These are phyloP conservation scores for Ascidia mentula DNA, from an alignment of 23 tunicate genomes.

Conservation along the genomic window DNA sequence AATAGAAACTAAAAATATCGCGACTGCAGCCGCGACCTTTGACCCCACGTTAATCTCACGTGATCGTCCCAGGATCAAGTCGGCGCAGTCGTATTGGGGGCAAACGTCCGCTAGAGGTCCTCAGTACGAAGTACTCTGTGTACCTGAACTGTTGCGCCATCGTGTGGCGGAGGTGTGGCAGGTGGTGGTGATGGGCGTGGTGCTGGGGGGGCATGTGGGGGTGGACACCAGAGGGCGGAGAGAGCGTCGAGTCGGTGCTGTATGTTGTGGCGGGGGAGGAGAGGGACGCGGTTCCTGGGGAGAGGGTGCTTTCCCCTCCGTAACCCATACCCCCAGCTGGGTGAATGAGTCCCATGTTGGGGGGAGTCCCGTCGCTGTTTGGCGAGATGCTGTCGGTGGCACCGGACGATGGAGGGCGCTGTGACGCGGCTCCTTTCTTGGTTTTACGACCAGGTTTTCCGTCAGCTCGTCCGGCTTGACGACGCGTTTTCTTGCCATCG, in stretches of 20 bases:
- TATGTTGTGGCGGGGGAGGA: constrained; percentile 72
- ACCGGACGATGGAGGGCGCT: constrained; percentile 3
- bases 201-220: constrained; percentile 18
- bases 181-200: neutral
- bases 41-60: constrained; percentile 16
- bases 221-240: constrained; percentile 61
- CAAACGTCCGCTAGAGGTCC: constrained; percentile 11
- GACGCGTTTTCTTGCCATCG: constrained; percentile 65
- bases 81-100: constrained; percentile 4
- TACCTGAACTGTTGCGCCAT: constrained; percentile 29
- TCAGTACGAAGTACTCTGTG: neutral
- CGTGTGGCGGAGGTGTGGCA: constrained; percentile 21
- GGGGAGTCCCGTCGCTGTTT: constrained; percentile 21
- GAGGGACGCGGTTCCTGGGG: constrained; percentile 66
- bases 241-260: constrained; percentile 66
- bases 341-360: constrained; percentile 42
- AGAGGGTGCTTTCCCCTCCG: constrained; percentile 35
- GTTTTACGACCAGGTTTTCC: constrained; percentile 52
- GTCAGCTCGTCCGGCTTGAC: constrained; percentile 52
- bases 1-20: neutral
- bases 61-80: constrained; percentile 18
- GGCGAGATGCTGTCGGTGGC: constrained; percentile 32
- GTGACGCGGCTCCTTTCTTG: constrained; percentile 51
- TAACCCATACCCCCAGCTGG: constrained; percentile 35
- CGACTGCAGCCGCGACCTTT: neutral